A percentile compares a stretch with the other conserved stretches of the same genome.
phyloP scores from a whole-genome alignment of 2,113 vertebrate species.

The Stigmatopora nigra region DNA sequence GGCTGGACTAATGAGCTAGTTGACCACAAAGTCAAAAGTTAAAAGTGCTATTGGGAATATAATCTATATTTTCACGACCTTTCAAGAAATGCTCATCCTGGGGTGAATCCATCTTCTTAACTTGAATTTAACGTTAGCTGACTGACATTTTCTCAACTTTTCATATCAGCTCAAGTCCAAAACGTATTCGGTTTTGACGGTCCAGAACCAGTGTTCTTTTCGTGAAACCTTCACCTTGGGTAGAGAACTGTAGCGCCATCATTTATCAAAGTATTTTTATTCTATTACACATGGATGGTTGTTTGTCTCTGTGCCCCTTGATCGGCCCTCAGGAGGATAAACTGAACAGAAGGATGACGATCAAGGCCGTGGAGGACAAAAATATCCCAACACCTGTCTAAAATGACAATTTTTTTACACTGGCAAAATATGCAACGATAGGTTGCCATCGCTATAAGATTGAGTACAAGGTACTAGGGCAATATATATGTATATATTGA shows the following conservation, averaged over 20 bases:
- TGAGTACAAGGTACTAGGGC: not conserved
- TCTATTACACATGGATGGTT: no score
- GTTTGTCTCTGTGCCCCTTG: no score
- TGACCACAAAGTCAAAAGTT: not conserved
- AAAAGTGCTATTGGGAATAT: not conserved
- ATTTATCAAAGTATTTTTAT: not conserved
- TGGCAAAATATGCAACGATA: not conserved
- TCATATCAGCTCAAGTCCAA: constrained; percentile 3
- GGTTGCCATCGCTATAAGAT: not conserved
- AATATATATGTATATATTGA: not conserved
- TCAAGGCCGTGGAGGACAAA: not conserved
- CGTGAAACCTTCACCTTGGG: constrained; percentile 6
- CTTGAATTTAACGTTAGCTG: not conserved
- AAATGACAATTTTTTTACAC: not conserved
- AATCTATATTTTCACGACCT: not conserved
- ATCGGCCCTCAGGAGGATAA: no score
- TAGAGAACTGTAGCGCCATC: constrained; percentile 7
- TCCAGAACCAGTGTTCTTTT: constrained; percentile 1
- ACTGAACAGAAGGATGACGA: no score
- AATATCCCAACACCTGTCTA: not conserved
- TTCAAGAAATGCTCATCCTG: no score
- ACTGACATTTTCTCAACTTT: not conserved
- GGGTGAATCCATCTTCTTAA: no score
- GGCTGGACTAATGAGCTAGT: no score
- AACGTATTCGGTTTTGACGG: constrained; percentile 12